phyloP scores from a whole-genome alignment of 2,888 invertebrate species.

The Tenthredo scrophulariae region DNA sequence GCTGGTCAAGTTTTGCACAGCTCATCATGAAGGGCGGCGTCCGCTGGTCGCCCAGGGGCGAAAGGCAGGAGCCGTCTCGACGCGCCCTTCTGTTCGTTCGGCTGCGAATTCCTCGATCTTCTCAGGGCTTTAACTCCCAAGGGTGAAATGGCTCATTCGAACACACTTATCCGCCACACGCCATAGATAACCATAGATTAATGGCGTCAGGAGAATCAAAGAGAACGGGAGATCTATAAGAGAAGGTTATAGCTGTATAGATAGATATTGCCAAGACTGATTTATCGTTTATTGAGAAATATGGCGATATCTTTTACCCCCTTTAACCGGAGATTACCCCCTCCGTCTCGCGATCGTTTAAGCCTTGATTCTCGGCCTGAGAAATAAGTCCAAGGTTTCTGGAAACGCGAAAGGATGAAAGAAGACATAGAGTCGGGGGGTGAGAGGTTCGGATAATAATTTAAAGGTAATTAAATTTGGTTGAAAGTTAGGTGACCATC shows the following conservation, averaged over 20 bases:
- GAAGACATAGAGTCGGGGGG: neutral
- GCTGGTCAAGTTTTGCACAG: constrained; percentile 68
- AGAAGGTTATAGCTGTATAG: constrained; percentile 57
- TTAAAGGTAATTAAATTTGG: constrained; percentile 18
- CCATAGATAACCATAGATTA: constrained; percentile 78
- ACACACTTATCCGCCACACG: constrained; percentile 76
- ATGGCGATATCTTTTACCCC: constrained; percentile 69
- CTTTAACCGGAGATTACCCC: neutral
- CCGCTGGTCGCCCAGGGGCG: constrained; percentile 72
- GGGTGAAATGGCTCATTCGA: constrained; percentile 78
- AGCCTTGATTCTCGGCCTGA: neutral
- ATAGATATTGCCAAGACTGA: constrained; percentile 68
- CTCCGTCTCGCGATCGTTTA: neutral
- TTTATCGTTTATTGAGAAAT: constrained; percentile 79
- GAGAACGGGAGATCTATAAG: constrained; percentile 68
- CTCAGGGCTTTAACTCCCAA: constrained; percentile 72
- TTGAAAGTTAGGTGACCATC: constrained; percentile 43
- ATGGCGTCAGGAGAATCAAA: constrained; percentile 72
- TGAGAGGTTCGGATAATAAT: constrained; percentile 12
- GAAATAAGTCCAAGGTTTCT: neutral
- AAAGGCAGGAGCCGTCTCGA: constrained; percentile 37
- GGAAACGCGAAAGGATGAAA: neutral
- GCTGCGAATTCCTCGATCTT: constrained; percentile 48
- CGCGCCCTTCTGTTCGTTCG: constrained; percentile 44
- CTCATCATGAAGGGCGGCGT: constrained; percentile 67